Conservation (phyloP, 2,113 vertebrate genomes). For the Megaceryle maxima region DNA sequence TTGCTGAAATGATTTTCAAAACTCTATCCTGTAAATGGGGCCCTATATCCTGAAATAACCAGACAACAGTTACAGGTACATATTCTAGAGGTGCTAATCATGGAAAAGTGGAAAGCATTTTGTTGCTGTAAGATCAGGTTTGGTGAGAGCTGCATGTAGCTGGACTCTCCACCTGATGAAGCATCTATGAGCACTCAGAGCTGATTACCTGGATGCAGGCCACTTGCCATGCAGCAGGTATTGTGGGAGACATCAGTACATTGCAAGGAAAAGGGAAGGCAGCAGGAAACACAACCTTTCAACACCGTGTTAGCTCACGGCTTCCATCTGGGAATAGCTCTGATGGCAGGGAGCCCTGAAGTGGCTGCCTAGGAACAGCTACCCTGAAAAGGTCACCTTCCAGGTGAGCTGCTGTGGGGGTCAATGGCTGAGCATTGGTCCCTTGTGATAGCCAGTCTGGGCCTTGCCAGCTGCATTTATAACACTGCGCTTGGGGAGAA, state of each 20-base stretch:
- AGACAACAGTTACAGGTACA: neutral
- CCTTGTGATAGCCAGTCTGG: rapidly evolving
- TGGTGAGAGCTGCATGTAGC: neutral
- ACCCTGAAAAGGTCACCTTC: neutral
- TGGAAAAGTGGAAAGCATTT: neutral
- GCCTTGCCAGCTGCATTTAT: rapidly evolving
- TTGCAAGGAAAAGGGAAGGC: neutral
- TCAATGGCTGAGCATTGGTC: rapidly evolving
- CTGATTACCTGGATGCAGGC: neutral
- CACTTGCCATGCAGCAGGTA: rapidly evolving
- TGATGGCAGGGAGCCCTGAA: neutral
- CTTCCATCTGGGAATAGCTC: neutral
- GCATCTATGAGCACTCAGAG: neutral
- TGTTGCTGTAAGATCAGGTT: neutral
- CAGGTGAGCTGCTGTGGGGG: neutral
- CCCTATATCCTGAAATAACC: neutral
- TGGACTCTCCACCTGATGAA: neutral
- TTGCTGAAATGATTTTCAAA: neutral
- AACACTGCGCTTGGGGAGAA: neutral
- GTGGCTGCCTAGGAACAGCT: neutral
- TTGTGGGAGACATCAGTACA: rapidly evolving
- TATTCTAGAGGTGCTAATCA: neutral
- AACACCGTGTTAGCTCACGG: too few relatives aligned
- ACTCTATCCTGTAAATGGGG: neutral
- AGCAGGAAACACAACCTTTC: neutral